Base-by-base conservation (phyloP, 2,888 invertebrate species). In the Megalurothrips usitatus region DNA sequence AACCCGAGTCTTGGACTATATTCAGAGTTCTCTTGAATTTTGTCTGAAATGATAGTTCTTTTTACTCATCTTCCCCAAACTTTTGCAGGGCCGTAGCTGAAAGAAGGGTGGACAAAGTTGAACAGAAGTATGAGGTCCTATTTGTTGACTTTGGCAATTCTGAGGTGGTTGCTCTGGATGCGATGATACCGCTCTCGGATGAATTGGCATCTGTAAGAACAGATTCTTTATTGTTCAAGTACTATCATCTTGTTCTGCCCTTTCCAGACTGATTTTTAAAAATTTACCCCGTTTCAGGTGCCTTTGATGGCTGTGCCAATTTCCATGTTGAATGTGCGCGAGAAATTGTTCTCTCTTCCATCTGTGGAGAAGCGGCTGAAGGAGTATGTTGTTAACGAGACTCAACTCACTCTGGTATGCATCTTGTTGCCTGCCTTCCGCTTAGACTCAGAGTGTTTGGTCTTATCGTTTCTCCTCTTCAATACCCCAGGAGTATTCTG, bases 61-160 rank as follows among this genome's bases (percentile, higher is more conserved):
- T n/a, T n/a, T n/a, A n/a, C n/a, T 23, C 9, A 26, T 26, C 10
- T 26, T 75, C 8, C 12, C 26, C 23, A 12, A 1, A 23, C 11
- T 75, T 0, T 75, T 75, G n/a, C 68, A 75, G 68, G 23, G 68
- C 68, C 26, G 68, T 23, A 8, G 68, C 23, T 75, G 68, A 26
- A 9, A 75, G 12, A 8, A 75, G 26, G 12, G 6, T 26, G 9
- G 10, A 58, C 14, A 58, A 58, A 17, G 17, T 12, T 26, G 68
- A 75, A 2, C 12, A 12, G 4, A 26, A 26, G 68, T 75, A 9
- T 23, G 68, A 26, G 1, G 68, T 75, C 2, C 68, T 1, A 8
- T 75, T 75, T 75, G 68, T 75, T 23, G 68, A 75, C 1, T 75
- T 75, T 75, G 68, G 68, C 9, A 75, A 75, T 75, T 11, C 12